These are phyloP conservation scores for Drosophila paramelanica DNA, from an alignment of 2,888 invertebrate species.

Conservation along the genomic window DNA sequence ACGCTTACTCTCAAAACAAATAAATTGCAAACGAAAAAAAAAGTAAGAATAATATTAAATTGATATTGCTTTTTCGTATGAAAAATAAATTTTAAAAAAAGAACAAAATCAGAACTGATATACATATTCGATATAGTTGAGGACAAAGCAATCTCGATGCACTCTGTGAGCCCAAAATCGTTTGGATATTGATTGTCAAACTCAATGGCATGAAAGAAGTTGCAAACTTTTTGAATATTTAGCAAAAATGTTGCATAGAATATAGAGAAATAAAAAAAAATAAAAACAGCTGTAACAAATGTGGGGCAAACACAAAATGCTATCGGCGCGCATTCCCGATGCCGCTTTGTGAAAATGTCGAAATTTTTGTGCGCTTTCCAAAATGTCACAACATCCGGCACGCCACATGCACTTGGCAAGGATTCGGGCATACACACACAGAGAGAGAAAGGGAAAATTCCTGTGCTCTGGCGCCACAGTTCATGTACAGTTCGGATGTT, in stretches of 20 bases:
- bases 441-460: neutral
- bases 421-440: conserved; percentile 40
- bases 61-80: too few relatives aligned
- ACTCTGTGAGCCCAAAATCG: conserved; percentile 22
- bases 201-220: conserved; percentile 42
- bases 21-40: too few relatives aligned
- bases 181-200: conserved; percentile 40
- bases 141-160: conserved; percentile 45
- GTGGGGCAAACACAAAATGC: conserved; percentile 44
- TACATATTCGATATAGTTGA: neutral
- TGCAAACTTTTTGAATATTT: conserved; percentile 68
- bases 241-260: conserved; percentile 39
- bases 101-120: conserved; percentile 1
- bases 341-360: conserved; percentile 58
- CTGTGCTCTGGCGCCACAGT: conserved; percentile 26
- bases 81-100: neutral
- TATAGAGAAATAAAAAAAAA: conserved; percentile 12
- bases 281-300: conserved; percentile 20
- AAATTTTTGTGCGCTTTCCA: conserved; percentile 69
- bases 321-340: conserved; percentile 46
- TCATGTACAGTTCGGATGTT: conserved; percentile 38
- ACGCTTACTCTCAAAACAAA: too few relatives aligned
- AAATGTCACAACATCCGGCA: conserved; percentile 72
- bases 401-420: conserved; percentile 68
- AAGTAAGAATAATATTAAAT: too few relatives aligned